Base-by-base conservation (phyloP, 2,888 invertebrate species). In the Trichogramma dendrolimi region DNA sequence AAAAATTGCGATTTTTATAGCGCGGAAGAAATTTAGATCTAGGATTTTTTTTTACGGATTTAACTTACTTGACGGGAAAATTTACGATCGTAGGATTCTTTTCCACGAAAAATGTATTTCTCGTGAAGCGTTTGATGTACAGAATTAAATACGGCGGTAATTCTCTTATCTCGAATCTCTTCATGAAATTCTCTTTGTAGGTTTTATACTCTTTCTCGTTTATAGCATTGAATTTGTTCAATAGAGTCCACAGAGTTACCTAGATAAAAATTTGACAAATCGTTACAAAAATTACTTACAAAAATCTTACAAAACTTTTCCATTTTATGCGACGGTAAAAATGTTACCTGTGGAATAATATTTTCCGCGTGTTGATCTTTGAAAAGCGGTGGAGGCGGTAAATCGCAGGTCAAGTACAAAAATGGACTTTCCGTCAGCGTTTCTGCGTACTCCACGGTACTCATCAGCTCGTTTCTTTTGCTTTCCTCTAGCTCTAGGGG, bases 81-180 rank as follows among this genome's bases (percentile, higher is more conserved):
- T 99, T 99, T 4, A 99, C 98, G 74, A 99, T 99, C 0, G 99
- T 99, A 1, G 97, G 97, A 83, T 99, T 99, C 81, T 99, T 99
- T 79, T 99, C 99, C 14, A 96, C 86, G 74, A 96, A 99, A 81
- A 98, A 99, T 5, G 96, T 96, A 77, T 99, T 99, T 81, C 96
- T 99, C 1, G 96, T 97, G 79, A 99, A 99, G 67, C 99, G 84
- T 83, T 98, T 97, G 67, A 98, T 94, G 73, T 96, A 97, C 59
- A 99, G 81, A 73, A 99, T 97, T 60, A 98, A 85, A 80, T 94
- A 98, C 1, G 94, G 94, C 5, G 97, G 97, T 66, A 99, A 82
- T 71, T 89, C 85, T 0, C 93, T 94, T 58, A 99, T 91, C 82
- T 97, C 95, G 80, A 98, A 99, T 69, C 96, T 84, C 79, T 98